Evolutionary conservation across 2,113 vertebrate genomes (phyloP), one percentile per base, ranked within the genome.

Genomic region (Paedocypris sp.): DNA sequence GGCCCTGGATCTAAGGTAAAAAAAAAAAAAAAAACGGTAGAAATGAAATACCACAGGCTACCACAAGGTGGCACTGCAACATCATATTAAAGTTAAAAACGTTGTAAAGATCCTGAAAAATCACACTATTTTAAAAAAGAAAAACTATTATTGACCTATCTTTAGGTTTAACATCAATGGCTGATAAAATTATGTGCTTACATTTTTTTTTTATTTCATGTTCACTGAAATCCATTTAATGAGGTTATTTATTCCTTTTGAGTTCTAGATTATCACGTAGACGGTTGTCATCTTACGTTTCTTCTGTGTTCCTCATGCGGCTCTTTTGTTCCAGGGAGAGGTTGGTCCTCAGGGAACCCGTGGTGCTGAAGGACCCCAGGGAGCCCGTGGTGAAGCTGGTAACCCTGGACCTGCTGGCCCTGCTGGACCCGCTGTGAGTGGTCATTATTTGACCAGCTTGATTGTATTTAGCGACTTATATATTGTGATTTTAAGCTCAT

Each of bases 1-100:
- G 91, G 91, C 79, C 92, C 88, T 52, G 95, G 95, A 85, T 59
- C 91, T 63, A 98, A 98, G 93, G 94, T 98, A 84, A 73, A 71
- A 42, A 28, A 18, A 6, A 6, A n/a, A n/a, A n/a, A n/a, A n/a
- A n/a, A n/a, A n/a, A n/a, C n/a, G n/a, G n/a, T n/a, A n/a, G n/a
- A n/a, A 51, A 35, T 20, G 16, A 45, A 10, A 31, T 5, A 20
- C 15, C 4, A n/a, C 13, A 22, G 26, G 13, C 6, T 19, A n/a
- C 23, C 36, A 29, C 23, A 7, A 20, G 23, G 5, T 29, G 36
- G 13, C 15, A 28, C 23, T 56, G 23, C 20, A 26, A 9, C n/a
- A n/a, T n/a, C n/a, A n/a, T n/a, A n/a, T n/a, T n/a, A n/a, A n/a
- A n/a, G n/a, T n/a, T n/a, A n/a, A n/a, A n/a, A n/a, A n/a, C n/a